A percentile compares a stretch with the other conserved stretches of the same genome.
phyloP scores from a whole-genome alignment of 2,888 invertebrate species.

The Hyppa rectilinea region DNA sequence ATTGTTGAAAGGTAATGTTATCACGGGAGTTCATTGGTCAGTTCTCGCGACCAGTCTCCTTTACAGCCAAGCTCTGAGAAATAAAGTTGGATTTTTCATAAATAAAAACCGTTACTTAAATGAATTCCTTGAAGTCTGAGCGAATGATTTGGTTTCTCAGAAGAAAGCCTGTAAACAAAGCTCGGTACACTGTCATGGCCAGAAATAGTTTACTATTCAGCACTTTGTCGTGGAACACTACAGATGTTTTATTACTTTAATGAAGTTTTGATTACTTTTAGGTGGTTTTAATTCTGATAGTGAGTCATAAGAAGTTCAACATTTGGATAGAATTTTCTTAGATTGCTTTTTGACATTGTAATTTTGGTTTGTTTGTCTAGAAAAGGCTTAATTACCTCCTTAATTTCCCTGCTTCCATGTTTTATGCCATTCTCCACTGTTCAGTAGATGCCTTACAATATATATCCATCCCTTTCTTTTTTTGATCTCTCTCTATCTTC shows the following conservation, averaged over 20 bases:
- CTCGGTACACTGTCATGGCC: slow-evolving; percentile 53
- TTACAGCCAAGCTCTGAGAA: slow-evolving; percentile 14
- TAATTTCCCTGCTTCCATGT: neutral
- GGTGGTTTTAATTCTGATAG: slow-evolving; percentile 15
- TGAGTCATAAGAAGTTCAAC: neutral
- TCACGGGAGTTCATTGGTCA: neutral
- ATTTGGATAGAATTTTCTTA: neutral
- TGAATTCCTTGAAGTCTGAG: slow-evolving; percentile 58
- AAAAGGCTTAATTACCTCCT: neutral
- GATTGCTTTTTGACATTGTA: neutral
- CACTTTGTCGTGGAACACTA: slow-evolving; percentile 15
- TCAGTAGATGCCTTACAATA: neutral
- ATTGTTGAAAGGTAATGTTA: slow-evolving; percentile 1
- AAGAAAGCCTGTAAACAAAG: slow-evolving; percentile 59
- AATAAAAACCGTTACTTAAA: slow-evolving; percentile 24
- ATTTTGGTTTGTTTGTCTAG: neutral
- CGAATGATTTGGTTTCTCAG: slow-evolving; percentile 55
- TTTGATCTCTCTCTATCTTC: too few species aligned
- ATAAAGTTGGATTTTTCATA: slow-evolving; percentile 34
- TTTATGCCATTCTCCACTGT: neutral
- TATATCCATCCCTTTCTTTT: neutral
- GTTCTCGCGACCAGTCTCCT: slow-evolving; percentile 16
- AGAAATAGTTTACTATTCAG: slow-evolving; percentile 58
- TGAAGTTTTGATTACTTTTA: slow-evolving; percentile 7
- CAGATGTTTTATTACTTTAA: slow-evolving; percentile 17